Conservation (phyloP, 1,140 invertebrate genomes). For the Neomicropteryx cornuta region DNA sequence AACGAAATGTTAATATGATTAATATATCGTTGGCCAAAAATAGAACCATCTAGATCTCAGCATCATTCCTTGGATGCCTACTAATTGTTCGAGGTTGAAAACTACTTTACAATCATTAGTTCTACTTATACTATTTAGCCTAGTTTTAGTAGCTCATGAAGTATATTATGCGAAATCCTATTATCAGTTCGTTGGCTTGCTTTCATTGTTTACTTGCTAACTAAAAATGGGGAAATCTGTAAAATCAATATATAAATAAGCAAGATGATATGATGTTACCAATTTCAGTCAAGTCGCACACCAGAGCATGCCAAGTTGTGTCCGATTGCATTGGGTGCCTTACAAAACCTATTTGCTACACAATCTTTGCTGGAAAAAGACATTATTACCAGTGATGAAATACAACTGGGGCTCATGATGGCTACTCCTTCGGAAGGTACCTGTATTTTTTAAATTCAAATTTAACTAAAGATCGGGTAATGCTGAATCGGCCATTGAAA, state of each 20-base stretch:
- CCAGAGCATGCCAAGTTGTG: background rate
- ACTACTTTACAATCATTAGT: too few species aligned
- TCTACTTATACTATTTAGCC: too few species aligned
- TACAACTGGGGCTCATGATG: conserved; percentile 21
- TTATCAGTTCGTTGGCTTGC: conserved; percentile 12
- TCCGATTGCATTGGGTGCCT: conserved; percentile 17
- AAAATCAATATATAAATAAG: background rate
- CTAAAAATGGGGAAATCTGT: background rate
- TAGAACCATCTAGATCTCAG: too few species aligned
- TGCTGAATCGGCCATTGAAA: too few species aligned
- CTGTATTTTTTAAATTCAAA: background rate
- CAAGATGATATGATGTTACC: conserved; percentile 1
- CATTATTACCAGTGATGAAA: conserved; percentile 23
- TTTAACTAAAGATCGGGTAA: too few species aligned
- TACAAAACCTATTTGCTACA: conserved; percentile 29
- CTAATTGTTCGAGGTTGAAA: too few species aligned
- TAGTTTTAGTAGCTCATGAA: too few species aligned
- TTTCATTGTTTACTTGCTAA: conserved; percentile 27
- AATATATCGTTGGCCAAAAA: too few species aligned
- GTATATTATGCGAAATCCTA: background rate
- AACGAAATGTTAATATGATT: too few species aligned
- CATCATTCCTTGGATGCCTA: too few species aligned
- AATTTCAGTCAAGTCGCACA: background rate
- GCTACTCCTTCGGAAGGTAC: conserved; percentile 10
- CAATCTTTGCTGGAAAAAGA: conserved; percentile 26